These are phyloP conservation scores for Epinephelus awoara DNA, from an alignment of 2,797 vertebrate species.

Conservation along the genomic window DNA sequence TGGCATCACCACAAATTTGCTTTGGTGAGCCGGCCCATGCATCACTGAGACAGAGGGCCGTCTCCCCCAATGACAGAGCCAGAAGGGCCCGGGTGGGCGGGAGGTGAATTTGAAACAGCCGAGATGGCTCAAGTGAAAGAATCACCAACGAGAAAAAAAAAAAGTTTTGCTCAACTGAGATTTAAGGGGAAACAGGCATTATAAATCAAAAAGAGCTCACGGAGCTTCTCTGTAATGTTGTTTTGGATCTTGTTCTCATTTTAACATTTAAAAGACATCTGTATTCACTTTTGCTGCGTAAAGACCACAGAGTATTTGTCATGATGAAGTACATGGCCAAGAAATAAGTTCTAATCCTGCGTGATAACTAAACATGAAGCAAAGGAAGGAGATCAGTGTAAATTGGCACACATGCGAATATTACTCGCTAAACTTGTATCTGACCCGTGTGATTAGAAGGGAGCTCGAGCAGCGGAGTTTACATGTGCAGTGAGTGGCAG, in stretches of 20 bases:
- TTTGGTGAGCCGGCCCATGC: conserved; percentile 47
- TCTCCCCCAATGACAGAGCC: conserved; percentile 60
- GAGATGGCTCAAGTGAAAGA: conserved; percentile 54
- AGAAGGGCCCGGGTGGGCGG: conserved; percentile 40
- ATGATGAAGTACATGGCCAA: conserved; percentile 48
- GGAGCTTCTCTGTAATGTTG: conserved; percentile 53
- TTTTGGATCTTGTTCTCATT: conserved; percentile 57
- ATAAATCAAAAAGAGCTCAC: conserved; percentile 66
- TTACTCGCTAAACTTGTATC: conserved; percentile 62
- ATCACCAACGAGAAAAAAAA: conserved; percentile 23
- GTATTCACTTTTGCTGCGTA: conserved; percentile 50
- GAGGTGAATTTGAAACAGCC: conserved; percentile 61
- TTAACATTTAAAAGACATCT: conserved; percentile 63
- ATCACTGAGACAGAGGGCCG: conserved; percentile 53
- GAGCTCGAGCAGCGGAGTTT: conserved; percentile 54
- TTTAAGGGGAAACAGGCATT: conserved; percentile 66
- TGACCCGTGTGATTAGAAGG: conserved; percentile 76
- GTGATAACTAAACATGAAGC: conserved; percentile 59
- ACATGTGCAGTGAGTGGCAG: conserved; percentile 42
- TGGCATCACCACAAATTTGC: conserved; percentile 64
- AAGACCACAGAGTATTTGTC: conserved; percentile 52
- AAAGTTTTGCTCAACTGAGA: conserved; percentile 50
- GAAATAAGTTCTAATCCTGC: conserved; percentile 41
- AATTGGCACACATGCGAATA: conserved; percentile 55
- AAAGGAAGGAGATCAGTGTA: conserved; percentile 64